A percentile compares a stretch with the other conserved stretches of the same genome.
phyloP scores from a whole-genome alignment of 2,888 invertebrate genomes.

The Chaitophorus viminalis region DNA sequence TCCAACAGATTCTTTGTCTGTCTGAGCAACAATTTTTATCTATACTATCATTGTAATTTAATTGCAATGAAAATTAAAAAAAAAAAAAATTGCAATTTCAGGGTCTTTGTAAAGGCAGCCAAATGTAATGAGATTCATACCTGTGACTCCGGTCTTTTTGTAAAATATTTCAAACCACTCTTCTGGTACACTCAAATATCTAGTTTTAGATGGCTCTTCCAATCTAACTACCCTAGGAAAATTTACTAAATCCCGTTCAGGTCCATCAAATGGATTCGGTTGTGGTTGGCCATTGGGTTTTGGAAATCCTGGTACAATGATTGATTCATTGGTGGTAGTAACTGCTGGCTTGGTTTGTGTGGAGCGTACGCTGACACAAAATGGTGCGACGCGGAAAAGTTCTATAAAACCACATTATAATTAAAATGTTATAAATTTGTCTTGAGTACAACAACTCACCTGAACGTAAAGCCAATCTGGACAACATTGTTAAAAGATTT shows the following conservation, averaged over 20 bases:
- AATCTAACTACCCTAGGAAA: conserved; percentile 80
- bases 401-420: conserved; percentile 34
- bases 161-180: conserved; percentile 97
- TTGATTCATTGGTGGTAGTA: conserved; percentile 34
- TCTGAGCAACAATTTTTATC: no score
- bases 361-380: conserved; percentile 27
- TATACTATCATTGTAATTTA: no score
- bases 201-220: conserved; percentile 77
- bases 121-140: conserved; percentile 67
- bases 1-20: no score
- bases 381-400: conserved; percentile 34
- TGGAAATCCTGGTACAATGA: conserved; percentile 56
- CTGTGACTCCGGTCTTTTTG: conserved; percentile 86
- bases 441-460: not conserved
- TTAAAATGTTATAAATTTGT: not conserved
- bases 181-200: conserved; percentile 91
- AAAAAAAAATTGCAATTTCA: no score
- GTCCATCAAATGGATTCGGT: conserved; percentile 68
- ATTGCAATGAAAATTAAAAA: no score
- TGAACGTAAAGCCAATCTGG: conserved; percentile 57
- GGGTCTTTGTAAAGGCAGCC: no score
- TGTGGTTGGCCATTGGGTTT: conserved; percentile 62
- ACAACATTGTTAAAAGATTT: conserved; percentile 7
- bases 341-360: conserved; percentile 47
- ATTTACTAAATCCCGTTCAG: conserved; percentile 78